phyloP scores from a whole-genome alignment of 1,140 invertebrate species.

The Lamellibrachia luymesi region DNA sequence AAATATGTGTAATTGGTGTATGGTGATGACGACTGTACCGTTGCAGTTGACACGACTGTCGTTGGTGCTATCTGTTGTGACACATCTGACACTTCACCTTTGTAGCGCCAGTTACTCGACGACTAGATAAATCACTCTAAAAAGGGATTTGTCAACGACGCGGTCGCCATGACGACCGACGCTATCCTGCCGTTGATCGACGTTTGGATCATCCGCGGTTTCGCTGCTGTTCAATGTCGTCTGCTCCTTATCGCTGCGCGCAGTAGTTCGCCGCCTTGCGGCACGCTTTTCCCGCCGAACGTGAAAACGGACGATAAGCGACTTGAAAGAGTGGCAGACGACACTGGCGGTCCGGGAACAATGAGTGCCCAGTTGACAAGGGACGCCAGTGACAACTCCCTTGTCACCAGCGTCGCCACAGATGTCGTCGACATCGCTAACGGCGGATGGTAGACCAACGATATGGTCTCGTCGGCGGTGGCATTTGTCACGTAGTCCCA shows the following conservation, averaged over 20 bases:
- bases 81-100: neutral
- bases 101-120: neutral
- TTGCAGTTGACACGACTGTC: neutral
- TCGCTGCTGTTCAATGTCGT: neutral
- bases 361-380: neutral
- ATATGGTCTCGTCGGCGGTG: neutral
- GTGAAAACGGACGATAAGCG: neutral
- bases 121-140: neutral
- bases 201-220: neutral
- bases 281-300: neutral
- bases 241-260: neutral
- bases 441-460: neutral
- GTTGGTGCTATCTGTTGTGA: neutral
- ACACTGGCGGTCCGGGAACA: neutral
- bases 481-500: neutral
- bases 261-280: neutral
- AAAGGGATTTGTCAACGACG: neutral
- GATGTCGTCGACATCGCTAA: neutral
- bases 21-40: neutral
- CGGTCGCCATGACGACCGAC: neutral
- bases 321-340: neutral
- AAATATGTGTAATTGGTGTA: neutral
- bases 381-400: neutral
- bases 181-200: neutral
- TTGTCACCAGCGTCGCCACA: neutral